phyloP scores from a whole-genome alignment of 92 coral and sea anemone species.

The Pocillopora meandrina region DNA sequence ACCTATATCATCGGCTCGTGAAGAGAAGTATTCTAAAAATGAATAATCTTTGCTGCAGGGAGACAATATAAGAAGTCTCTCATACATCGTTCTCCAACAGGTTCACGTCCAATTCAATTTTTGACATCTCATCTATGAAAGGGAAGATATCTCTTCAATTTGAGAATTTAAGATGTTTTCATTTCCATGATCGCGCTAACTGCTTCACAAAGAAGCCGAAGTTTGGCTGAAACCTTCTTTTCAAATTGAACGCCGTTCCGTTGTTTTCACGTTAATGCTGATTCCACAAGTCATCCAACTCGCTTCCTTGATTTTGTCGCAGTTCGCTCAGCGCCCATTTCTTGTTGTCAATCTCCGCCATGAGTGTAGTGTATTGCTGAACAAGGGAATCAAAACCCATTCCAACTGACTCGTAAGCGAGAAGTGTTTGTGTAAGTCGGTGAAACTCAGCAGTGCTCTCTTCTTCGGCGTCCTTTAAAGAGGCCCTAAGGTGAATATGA shows the following conservation, averaged over 20 bases:
- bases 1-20: too few species aligned
- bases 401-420: conserved; percentile 92
- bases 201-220: too few species aligned
- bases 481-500: conserved; percentile 48
- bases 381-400: conserved; percentile 97
- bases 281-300: conserved; percentile 81
- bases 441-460: conserved; percentile 78
- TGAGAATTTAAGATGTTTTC: too few species aligned
- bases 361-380: conserved; percentile 72
- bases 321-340: conserved; percentile 97
- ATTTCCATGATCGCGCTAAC: too few species aligned
- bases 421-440: conserved; percentile 75
- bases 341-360: conserved; percentile 94
- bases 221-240: too few species aligned
- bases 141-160: too few species aligned
- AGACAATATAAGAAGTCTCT: too few species aligned
- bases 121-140: too few species aligned
- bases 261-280: conserved; percentile 8
- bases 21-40: too few species aligned
- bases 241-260: neutral
- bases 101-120: too few species aligned
- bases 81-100: too few species aligned
- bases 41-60: too few species aligned
- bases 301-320: conserved; percentile 68
- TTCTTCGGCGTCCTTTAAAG: conserved; percentile 73